Percentiles rank a stretch among this genome's conserved stretches.
Conservation (phyloP, 1,140 invertebrate genomes). For the Neotoxoptera formosana region DNA sequence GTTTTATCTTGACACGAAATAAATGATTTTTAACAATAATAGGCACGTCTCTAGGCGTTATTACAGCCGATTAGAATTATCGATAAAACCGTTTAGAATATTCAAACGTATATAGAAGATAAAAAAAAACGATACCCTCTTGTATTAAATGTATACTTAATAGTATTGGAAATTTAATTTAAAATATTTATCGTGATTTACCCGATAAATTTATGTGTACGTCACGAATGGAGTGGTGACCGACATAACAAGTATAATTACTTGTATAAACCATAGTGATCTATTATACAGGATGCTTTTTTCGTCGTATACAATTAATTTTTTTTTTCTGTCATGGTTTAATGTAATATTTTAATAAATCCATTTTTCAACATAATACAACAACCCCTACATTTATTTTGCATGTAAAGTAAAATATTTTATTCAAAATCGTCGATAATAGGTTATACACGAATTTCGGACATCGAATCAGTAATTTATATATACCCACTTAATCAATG, state of each 20-base stretch:
- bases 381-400: neutral
- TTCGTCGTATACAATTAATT: neutral
- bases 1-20: neutral
- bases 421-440: too few relatives aligned
- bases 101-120: neutral
- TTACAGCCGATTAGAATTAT: neutral
- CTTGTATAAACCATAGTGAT: neutral
- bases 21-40: neutral
- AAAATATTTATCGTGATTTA: neutral
- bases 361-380: neutral
- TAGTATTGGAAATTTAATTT: neutral
- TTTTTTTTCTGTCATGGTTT: neutral
- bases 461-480: too few relatives aligned
- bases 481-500: too few relatives aligned
- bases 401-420: too few relatives aligned
- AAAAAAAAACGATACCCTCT: neutral
- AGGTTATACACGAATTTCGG: too few relatives aligned
- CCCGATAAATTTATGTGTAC: neutral
- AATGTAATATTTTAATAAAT: neutral
- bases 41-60: neutral
- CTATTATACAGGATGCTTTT: neutral
- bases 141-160: neutral
- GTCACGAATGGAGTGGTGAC: neutral
- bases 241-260: neutral
- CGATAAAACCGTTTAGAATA: neutral